Conservation (phyloP, 2,113 vertebrate genomes). For the Piprites chloris region DNA sequence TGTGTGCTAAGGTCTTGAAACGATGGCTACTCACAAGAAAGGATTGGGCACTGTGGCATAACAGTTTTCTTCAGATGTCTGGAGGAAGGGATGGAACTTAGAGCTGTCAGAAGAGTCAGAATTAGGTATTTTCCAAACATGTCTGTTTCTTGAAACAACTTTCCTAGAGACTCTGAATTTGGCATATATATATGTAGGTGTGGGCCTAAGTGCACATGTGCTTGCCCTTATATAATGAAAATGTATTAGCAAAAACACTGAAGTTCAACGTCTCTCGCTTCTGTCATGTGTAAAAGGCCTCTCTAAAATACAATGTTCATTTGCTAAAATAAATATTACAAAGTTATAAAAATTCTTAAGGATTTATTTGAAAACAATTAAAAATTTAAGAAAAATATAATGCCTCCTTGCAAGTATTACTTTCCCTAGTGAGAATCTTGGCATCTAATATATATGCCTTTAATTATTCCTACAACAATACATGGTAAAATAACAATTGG, state of each 20-base stretch:
- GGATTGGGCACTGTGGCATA: not conserved
- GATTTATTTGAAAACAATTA: not conserved
- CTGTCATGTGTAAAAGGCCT: not conserved
- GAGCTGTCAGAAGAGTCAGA: not conserved
- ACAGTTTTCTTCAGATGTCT: not conserved
- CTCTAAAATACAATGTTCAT: not conserved
- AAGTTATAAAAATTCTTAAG: not conserved
- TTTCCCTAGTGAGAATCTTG: not conserved
- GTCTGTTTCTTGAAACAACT: not conserved
- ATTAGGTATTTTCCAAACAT: not conserved
- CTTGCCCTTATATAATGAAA: not conserved
- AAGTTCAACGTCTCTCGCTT: not conserved
- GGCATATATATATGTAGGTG: not conserved
- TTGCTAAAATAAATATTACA: not conserved
- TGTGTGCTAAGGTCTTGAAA: not conserved
- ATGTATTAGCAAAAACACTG: not conserved
- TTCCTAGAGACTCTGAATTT: not conserved
- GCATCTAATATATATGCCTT: not conserved
- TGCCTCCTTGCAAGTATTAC: not conserved
- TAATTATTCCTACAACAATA: not conserved
- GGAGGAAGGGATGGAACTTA: not conserved
- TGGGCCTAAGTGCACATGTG: not conserved
- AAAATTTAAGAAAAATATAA: not conserved
- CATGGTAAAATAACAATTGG: not conserved
- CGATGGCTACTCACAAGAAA: not conserved